A percentile compares a stretch with the other conserved stretches of the same genome.
Evolutionary conservation across 1,140 invertebrate species (phyloP).

Genomic region (Pogonomyrmex barbatus): DNA sequence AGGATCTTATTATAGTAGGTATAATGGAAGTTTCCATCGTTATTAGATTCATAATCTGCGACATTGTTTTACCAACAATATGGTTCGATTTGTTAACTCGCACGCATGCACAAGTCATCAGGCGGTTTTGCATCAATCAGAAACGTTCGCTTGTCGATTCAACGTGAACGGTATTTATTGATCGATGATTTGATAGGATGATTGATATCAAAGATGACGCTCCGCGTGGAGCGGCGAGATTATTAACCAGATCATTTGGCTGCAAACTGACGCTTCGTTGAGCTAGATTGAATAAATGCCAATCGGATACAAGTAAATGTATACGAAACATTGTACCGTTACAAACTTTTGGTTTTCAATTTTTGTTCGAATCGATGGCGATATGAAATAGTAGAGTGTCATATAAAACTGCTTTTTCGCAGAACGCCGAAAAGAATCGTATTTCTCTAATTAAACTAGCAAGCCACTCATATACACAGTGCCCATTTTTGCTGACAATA

Average conservation of each 20-base stretch:
- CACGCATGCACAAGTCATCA: constrained; percentile 4
- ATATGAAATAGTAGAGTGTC: constrained; percentile 19
- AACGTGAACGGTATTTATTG: constrained; percentile 32
- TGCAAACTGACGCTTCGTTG: constrained; percentile 36
- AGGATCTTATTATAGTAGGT: constrained; percentile 30
- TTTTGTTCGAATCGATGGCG: neutral
- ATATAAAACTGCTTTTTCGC: constrained; percentile 47
- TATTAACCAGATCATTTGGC: constrained; percentile 52
- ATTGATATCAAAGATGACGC: constrained; percentile 39
- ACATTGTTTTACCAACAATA: constrained; percentile 50
- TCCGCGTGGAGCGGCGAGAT: neutral
- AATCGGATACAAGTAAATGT: constrained; percentile 26
- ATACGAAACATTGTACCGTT: constrained; percentile 27
- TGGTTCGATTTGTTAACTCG: constrained; percentile 42
- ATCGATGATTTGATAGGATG: constrained; percentile 44
- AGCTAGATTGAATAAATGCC: constrained; percentile 54
- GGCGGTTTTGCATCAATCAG: constrained; percentile 44
- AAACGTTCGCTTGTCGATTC: constrained; percentile 7
- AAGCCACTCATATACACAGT: neutral
- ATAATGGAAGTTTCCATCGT: constrained; percentile 31
- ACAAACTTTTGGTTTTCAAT: constrained; percentile 43
- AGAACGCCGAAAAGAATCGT: constrained; percentile 29
- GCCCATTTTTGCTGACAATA: constrained; percentile 16
- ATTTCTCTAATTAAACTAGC: constrained; percentile 47
- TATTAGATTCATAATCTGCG: constrained; percentile 46